phyloP scores from a whole-genome alignment of 2,888 invertebrate species.

The Bembecia ichneumoniformis region DNA sequence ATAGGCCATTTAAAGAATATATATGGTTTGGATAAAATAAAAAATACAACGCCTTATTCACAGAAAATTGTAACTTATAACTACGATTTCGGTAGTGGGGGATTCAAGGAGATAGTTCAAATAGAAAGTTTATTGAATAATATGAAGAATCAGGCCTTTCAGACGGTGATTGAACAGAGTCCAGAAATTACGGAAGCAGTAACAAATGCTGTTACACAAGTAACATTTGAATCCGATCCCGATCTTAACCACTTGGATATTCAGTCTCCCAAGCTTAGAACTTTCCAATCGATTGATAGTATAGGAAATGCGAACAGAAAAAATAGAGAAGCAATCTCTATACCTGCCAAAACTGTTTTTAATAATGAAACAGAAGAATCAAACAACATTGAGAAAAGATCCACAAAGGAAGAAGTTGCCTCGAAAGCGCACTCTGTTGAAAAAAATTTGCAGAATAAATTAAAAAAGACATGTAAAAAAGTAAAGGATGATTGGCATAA shows the following conservation, averaged over 20 bases:
- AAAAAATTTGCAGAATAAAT: slow-evolving; percentile 24
- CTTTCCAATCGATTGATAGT: too few species aligned
- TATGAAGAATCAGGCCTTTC: slow-evolving; percentile 33
- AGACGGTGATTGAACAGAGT: slow-evolving; percentile 24
- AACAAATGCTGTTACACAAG: slow-evolving; percentile 29
- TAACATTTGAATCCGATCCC: slow-evolving; percentile 23
- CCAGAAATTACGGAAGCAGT: slow-evolving; percentile 26
- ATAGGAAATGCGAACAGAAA: too few species aligned
- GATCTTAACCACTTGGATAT: slow-evolving; percentile 14
- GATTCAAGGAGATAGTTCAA: slow-evolving; percentile 10
- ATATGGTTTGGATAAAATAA: neutral
- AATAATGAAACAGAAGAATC: neutral
- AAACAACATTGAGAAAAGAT: neutral
- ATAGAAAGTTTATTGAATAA: slow-evolving; percentile 38
- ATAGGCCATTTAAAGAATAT: neutral
- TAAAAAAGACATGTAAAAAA: slow-evolving; percentile 7
- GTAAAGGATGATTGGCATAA: slow-evolving; percentile 21
- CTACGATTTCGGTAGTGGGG: neutral
- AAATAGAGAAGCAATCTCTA: too few species aligned
- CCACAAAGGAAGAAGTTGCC: neutral
- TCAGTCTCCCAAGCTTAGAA: neutral
- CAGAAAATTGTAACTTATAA: neutral
- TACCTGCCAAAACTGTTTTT: too few species aligned
- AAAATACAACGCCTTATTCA: neutral
- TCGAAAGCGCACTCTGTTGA: slow-evolving; percentile 12